These are phyloP conservation scores for Chanos chanos DNA, from an alignment of 2,797 vertebrate species.

Conservation along the genomic window DNA sequence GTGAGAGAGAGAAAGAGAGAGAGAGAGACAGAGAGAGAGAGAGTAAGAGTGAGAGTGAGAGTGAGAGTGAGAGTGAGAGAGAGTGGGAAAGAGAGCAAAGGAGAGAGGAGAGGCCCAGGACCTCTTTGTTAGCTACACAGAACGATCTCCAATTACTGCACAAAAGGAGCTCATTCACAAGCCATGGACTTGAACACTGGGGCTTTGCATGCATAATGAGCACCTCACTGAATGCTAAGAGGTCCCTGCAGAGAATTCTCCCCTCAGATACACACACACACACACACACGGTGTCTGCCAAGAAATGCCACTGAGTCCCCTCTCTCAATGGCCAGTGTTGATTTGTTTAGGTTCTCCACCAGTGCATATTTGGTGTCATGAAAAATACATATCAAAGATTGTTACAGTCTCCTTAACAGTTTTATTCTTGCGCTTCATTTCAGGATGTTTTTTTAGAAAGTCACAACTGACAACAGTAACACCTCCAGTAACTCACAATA, in stretches of 20 bases:
- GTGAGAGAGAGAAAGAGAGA: constrained; percentile 25
- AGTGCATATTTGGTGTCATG: background rate
- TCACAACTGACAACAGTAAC: background rate
- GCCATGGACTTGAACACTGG: constrained; percentile 66
- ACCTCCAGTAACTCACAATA: too few relatives aligned
- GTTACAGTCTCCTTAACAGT: too few relatives aligned
- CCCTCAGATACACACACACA: background rate
- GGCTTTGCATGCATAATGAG: constrained; percentile 78
- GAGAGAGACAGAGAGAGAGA: too few relatives aligned
- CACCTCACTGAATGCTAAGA: constrained; percentile 56
- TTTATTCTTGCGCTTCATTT: too few relatives aligned
- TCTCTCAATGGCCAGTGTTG: background rate
- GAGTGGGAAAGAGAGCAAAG: background rate
- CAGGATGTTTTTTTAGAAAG: background rate
- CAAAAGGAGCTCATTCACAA: constrained; percentile 88
- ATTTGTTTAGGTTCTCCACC: background rate
- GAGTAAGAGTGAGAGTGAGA: background rate
- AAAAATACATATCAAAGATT: too few relatives aligned
- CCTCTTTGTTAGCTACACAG: constrained; percentile 65
- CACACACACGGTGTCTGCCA: constrained; percentile 1
- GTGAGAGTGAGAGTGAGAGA: constrained; percentile 21
- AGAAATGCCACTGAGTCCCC: background rate
- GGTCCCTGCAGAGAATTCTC: constrained; percentile 21
- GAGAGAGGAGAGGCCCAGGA: constrained; percentile 45
- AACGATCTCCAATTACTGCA: constrained; percentile 80